Evolutionary conservation across 1,140 invertebrate genomes (phyloP).

Genomic region (Batillaria attramentaria): DNA sequence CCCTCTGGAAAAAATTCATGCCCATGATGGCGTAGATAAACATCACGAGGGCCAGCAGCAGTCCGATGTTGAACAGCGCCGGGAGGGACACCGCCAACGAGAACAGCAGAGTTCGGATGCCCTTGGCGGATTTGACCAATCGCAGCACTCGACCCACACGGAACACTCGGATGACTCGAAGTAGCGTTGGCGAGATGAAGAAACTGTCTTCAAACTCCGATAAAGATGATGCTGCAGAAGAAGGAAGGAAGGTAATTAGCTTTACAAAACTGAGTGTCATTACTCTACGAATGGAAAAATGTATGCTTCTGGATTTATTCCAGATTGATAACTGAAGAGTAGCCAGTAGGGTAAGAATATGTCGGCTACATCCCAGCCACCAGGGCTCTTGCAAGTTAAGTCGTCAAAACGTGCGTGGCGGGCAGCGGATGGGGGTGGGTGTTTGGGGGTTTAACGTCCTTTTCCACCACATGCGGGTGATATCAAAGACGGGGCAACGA

Average conservation of each 20-base stretch:
- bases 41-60: slow-evolving; percentile 97
- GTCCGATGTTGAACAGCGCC: slow-evolving; percentile 98
- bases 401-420: too few relatives aligned
- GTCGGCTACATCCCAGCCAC: too few relatives aligned
- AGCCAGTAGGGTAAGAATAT: too few relatives aligned
- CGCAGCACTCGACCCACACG: slow-evolving; percentile 97
- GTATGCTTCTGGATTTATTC: too few relatives aligned
- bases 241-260: slow-evolving; percentile 51
- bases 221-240: slow-evolving; percentile 87
- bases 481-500: too few relatives aligned
- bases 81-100: slow-evolving; percentile 98
- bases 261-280: too few relatives aligned
- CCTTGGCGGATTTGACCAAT: slow-evolving; percentile 95
- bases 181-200: slow-evolving; percentile 96
- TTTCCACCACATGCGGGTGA: too few relatives aligned
- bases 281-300: too few relatives aligned
- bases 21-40: slow-evolving; percentile 99
- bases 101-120: slow-evolving; percentile 96
- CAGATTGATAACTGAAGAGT: too few relatives aligned
- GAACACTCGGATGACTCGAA: slow-evolving; percentile 96
- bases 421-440: too few relatives aligned
- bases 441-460: too few relatives aligned
- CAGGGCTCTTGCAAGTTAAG: too few relatives aligned
- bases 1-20: slow-evolving; percentile 99
- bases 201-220: slow-evolving; percentile 97